A percentile compares a stretch with the other conserved stretches of the same genome.
phyloP scores from a whole-genome alignment of 1,140 invertebrate genomes.

The Marisa cornuarietis region DNA sequence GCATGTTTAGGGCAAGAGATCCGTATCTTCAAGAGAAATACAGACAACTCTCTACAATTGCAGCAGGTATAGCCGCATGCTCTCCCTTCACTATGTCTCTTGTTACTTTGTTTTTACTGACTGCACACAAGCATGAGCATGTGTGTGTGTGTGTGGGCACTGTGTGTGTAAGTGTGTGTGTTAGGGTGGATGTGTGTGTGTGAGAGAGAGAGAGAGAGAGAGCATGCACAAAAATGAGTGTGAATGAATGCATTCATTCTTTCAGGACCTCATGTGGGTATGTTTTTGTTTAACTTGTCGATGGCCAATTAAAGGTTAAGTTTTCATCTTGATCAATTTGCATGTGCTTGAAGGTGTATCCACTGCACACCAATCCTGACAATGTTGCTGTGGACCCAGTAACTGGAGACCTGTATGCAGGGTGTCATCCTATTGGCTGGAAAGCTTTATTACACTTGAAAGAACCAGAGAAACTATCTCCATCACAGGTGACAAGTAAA shows the following conservation, averaged over 20 bases:
- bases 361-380: conserved; percentile 28
- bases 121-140: too few species aligned
- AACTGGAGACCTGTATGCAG: conserved; percentile 34
- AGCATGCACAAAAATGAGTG: background rate
- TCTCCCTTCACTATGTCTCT: too few species aligned
- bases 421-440: conserved; percentile 31
- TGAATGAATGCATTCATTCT: background rate
- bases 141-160: too few species aligned
- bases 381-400: conserved; percentile 27
- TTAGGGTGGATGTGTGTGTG: background rate
- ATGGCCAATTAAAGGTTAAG: too few species aligned
- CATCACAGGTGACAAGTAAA: conserved; percentile 29
- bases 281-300: too few species aligned
- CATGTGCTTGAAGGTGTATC: conserved; percentile 17
- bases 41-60: conserved; percentile 26
- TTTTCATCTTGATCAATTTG: too few species aligned
- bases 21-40: conserved; percentile 32
- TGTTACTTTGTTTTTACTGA: too few species aligned
- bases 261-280: too few species aligned
- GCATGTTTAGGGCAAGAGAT: conserved; percentile 22
- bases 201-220: background rate
- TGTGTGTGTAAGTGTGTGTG: too few species aligned
- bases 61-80: conserved; percentile 23
- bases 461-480: conserved; percentile 14
- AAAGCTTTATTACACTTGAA: conserved; percentile 14